phyloP scores from a whole-genome alignment of 2,888 invertebrate genomes.

The Nasonovia ribisnigri region DNA sequence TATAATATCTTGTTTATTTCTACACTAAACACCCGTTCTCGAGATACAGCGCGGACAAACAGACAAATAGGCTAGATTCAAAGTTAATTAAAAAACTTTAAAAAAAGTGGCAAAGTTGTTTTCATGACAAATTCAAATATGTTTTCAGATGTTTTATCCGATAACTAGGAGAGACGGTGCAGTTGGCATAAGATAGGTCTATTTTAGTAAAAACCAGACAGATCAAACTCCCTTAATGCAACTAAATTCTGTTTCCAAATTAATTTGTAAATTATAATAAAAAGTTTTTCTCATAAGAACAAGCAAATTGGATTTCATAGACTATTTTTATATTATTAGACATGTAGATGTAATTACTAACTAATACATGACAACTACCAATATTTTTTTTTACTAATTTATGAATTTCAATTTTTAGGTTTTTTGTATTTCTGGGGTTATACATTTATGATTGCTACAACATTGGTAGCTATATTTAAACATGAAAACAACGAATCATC shows the following conservation, averaged over 20 bases:
- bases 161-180: no score
- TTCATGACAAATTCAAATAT: no score
- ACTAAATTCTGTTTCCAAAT: background rate
- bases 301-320: background rate
- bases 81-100: no score
- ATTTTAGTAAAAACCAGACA: no score
- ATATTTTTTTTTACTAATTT: slow-evolving; percentile 35
- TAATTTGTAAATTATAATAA: background rate
- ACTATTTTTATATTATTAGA: background rate
- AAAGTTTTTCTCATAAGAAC: background rate
- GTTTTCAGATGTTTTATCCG: no score
- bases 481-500: slow-evolving; percentile 66
- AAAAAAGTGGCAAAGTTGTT: no score
- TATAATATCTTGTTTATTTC: no score
- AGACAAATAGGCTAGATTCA: no score
- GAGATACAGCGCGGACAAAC: no score
- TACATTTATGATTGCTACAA: slow-evolving; percentile 90
- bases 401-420: slow-evolving; percentile 73
- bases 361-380: background rate
- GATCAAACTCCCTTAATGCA: no score
- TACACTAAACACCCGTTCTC: no score
- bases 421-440: slow-evolving; percentile 97
- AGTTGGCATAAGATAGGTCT: no score
- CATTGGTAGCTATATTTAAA: slow-evolving; percentile 72
- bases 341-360: background rate